Conservation (phyloP, 2,797 vertebrate species). For the Balearica regulorum region DNA sequence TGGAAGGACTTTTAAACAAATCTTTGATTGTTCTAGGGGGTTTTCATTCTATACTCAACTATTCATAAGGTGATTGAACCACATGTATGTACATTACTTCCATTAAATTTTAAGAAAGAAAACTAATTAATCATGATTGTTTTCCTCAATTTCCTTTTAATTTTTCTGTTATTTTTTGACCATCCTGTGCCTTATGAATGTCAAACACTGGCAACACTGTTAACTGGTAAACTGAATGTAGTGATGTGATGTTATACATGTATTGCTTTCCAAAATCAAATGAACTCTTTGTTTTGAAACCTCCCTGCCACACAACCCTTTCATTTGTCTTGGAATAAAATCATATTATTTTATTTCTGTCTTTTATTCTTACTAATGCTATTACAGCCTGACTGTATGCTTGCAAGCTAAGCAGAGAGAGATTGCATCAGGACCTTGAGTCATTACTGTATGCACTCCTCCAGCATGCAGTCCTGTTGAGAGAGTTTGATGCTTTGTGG, state of each 20-base stretch:
- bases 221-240: neutral
- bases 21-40: neutral
- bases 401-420: neutral
- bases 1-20: neutral
- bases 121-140: neutral
- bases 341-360: neutral
- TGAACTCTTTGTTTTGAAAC: neutral
- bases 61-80: neutral
- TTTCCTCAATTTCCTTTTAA: neutral
- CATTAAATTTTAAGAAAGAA: neutral
- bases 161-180: neutral
- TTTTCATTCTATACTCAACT: neutral
- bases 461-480: neutral
- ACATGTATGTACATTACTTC: neutral
- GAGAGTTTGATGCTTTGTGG: neutral
- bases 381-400: neutral
- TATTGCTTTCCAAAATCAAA: neutral
- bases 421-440: neutral
- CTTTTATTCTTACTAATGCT: conserved; percentile 10
- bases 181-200: neutral
- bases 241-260: neutral
- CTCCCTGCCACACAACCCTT: neutral
- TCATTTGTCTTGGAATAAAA: conserved; percentile 14
- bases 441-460: neutral
- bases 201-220: neutral